These are phyloP conservation scores for Pegea sp. DNA, from an alignment of 23 tunicate genomes.

Conservation along the genomic window DNA sequence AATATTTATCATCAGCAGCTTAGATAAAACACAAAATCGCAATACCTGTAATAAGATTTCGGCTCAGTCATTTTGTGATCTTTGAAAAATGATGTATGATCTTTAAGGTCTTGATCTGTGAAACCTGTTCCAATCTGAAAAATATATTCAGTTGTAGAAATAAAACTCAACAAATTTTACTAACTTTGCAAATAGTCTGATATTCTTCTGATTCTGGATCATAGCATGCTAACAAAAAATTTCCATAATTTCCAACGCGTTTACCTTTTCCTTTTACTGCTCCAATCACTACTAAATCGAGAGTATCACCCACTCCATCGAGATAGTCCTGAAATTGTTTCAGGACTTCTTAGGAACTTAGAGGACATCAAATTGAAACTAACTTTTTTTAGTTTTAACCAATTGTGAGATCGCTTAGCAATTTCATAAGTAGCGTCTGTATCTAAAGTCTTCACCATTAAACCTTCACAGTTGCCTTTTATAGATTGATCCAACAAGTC, in stretches of 20 bases:
- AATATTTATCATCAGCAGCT: not conserved
- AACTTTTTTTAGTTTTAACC: conserved; percentile 97
- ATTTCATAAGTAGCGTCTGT: conserved; percentile 90
- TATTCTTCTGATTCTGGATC: conserved; percentile 97
- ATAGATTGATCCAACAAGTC: conserved; percentile 69
- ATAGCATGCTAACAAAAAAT: conserved; percentile 77
- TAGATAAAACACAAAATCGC: not conserved
- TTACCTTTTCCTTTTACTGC: conserved; percentile 89
- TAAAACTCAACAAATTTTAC: not conserved
- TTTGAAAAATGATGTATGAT: conserved; percentile 63
- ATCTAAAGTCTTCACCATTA: conserved; percentile 92
- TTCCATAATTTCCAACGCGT: conserved; percentile 82
- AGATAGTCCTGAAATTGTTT: conserved; percentile 49
- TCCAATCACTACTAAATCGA: conserved; percentile 92
- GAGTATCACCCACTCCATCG: conserved; percentile 95
- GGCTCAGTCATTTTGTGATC: conserved; percentile 44
- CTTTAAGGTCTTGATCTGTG: conserved; percentile 49
- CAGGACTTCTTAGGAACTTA: not conserved
- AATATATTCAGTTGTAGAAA: not conserved
- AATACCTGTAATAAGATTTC: conserved; percentile 64
- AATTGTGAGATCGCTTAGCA: conserved; percentile 85
- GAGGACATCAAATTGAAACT: not conserved
- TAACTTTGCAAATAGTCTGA: conserved; percentile 82
- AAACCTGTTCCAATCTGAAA: conserved; percentile 91
- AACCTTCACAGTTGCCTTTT: conserved; percentile 86